These are phyloP conservation scores for Anhinga anhinga DNA, from an alignment of 2,113 vertebrate species.

Conservation along the genomic window DNA sequence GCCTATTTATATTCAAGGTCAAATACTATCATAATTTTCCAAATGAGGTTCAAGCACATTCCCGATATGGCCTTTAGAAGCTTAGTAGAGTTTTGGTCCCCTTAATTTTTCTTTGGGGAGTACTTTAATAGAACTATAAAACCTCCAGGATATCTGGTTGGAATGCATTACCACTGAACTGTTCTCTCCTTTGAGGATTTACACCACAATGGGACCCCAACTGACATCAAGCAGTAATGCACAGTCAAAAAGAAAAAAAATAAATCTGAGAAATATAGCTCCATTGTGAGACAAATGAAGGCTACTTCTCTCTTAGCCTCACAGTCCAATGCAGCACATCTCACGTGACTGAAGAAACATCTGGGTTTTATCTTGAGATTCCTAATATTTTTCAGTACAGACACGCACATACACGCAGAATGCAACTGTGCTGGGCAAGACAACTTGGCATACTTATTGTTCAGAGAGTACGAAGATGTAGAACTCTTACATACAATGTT, in stretches of 20 bases:
- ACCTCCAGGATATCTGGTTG: neutral
- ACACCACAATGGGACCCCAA: neutral
- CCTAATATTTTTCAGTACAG: neutral
- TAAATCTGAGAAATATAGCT: neutral
- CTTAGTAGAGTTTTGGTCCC: neutral
- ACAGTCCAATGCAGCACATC: neutral
- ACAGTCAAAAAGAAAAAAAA: neutral
- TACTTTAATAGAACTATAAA: conserved; percentile 1
- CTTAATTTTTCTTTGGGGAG: neutral
- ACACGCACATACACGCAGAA: neutral
- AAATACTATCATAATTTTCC: neutral
- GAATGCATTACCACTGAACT: conserved; percentile 9
- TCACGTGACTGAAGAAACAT: neutral
- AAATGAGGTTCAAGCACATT: neutral
- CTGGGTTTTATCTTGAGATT: conserved; percentile 5
- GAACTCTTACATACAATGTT: neutral
- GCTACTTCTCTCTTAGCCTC: neutral
- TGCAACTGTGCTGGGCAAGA: neutral
- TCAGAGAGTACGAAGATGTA: neutral
- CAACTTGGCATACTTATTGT: neutral
- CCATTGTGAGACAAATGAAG: neutral
- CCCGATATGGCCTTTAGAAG: neutral
- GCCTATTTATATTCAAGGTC: neutral
- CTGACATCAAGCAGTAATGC: neutral
- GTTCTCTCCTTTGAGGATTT: conserved; percentile 3